phyloP scores from a whole-genome alignment of 2,888 invertebrate genomes.

The Ctena decussata region DNA sequence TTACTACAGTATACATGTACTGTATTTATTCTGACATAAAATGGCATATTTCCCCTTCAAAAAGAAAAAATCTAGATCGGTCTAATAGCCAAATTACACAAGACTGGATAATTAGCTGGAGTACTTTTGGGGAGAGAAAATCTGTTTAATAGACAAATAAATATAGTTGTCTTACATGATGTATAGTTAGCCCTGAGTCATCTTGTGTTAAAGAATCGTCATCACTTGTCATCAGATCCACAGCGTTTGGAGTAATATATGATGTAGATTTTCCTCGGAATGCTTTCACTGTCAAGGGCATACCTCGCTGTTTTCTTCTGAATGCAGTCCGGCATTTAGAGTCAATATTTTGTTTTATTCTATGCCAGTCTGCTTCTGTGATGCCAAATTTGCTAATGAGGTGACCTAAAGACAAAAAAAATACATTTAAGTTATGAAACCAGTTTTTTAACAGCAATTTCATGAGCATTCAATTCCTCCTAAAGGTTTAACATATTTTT shows the following conservation, averaged over 20 bases:
- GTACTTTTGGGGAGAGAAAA: too few species aligned
- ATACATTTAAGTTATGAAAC: too few species aligned
- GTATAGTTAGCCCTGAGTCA: slow-evolving; percentile 76
- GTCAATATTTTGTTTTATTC: slow-evolving; percentile 88
- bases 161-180: slow-evolving; percentile 73
- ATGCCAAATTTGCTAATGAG: slow-evolving; percentile 88
- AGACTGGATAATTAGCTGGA: too few species aligned
- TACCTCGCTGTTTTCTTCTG: slow-evolving; percentile 82
- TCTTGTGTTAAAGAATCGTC: slow-evolving; percentile 77
- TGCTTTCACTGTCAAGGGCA: slow-evolving; percentile 85
- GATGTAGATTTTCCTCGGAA: slow-evolving; percentile 83
- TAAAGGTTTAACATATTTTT: too few species aligned
- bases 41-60: too few species aligned
- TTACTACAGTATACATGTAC: too few species aligned
- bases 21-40: too few species aligned
- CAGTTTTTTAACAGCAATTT: too few species aligned
- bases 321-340: slow-evolving; percentile 88
- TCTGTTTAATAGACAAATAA: too few species aligned
- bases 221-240: slow-evolving; percentile 74
- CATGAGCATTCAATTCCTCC: too few species aligned
- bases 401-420: slow-evolving; percentile 86
- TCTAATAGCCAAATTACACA: too few species aligned
- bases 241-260: slow-evolving; percentile 67
- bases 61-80: too few species aligned
- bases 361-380: slow-evolving; percentile 88